Percentiles rank a stretch among this genome's conserved stretches.
These are phyloP conservation scores for Phyllotreta striolata DNA, from an alignment of 2,888 invertebrate species.

Conservation along the genomic window DNA sequence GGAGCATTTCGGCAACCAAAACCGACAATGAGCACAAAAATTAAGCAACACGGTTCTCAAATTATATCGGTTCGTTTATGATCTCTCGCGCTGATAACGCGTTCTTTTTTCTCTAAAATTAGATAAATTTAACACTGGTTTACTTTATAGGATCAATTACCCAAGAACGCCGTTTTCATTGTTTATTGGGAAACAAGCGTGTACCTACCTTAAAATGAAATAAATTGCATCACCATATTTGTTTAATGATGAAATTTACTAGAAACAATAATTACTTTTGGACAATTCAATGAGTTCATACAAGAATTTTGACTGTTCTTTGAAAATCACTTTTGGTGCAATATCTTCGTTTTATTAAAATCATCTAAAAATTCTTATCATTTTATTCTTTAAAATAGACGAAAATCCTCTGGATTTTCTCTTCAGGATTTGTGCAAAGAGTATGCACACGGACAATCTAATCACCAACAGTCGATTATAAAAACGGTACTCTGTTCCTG, in stretches of 20 bases:
- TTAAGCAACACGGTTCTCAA: constrained; percentile 7
- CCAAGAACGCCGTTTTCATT: constrained; percentile 17
- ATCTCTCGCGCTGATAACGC: constrained; percentile 13
- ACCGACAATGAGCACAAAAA: constrained; percentile 7
- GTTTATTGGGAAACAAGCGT: constrained; percentile 12
- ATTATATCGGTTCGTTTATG: constrained; percentile 11
- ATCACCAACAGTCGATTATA: constrained; percentile 21
- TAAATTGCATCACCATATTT: no score
- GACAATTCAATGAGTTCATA: no score
- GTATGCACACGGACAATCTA: constrained; percentile 7
- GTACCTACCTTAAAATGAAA: no score
- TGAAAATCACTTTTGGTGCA: no score
- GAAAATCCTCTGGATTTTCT: no score
- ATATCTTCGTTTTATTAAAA: no score
- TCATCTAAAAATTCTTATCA: no score
- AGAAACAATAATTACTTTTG: no score
- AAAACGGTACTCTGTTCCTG: constrained; percentile 26
- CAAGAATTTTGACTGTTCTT: no score
- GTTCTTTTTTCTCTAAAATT: constrained; percentile 14
- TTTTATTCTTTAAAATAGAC: no score
- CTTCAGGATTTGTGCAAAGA: no score
- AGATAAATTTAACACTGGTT: constrained; percentile 18
- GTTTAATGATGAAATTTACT: no score
- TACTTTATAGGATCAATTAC: constrained; percentile 19
- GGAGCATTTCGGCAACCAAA: constrained; percentile 1